Percentiles rank a stretch among this genome's conserved stretches.
Evolutionary conservation across 2,113 vertebrate species (phyloP).

Genomic region (Tautogolabrus adspersus): DNA sequence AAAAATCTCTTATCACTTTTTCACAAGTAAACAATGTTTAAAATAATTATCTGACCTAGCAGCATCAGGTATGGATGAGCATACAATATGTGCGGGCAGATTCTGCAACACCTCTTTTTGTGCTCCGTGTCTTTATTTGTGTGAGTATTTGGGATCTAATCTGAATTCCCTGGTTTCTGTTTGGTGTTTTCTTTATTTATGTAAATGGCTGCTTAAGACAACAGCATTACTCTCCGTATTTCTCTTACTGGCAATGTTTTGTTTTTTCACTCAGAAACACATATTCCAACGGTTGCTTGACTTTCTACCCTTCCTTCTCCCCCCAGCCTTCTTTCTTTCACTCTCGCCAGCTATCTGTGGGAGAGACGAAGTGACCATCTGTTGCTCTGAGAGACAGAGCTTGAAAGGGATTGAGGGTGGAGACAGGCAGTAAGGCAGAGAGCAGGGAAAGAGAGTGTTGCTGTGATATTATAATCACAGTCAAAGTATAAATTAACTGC

Average conservation of each 20-base stretch:
- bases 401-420: constrained; percentile 67
- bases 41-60: constrained; percentile 61
- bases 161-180: constrained; percentile 31
- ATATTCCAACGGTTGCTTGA: constrained; percentile 52
- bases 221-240: background rate
- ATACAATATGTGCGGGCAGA: constrained; percentile 40
- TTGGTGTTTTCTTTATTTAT: constrained; percentile 18
- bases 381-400: constrained; percentile 71
- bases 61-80: constrained; percentile 51
- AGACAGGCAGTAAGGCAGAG: background rate
- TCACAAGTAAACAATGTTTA: constrained; percentile 63
- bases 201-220: constrained; percentile 22
- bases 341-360: constrained; percentile 65
- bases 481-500: constrained; percentile 60
- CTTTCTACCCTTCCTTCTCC: constrained; percentile 61
- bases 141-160: constrained; percentile 21
- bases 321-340: constrained; percentile 52
- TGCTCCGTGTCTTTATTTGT: no score
- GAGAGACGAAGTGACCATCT: constrained; percentile 79
- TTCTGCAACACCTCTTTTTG: constrained; percentile 21
- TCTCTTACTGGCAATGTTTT: background rate
- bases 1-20: constrained; percentile 38
- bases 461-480: constrained; percentile 69
- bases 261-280: background rate
- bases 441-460: constrained; percentile 12